Conservation (phyloP, 2,888 invertebrate genomes). For the Lottia gigantea region DNA sequence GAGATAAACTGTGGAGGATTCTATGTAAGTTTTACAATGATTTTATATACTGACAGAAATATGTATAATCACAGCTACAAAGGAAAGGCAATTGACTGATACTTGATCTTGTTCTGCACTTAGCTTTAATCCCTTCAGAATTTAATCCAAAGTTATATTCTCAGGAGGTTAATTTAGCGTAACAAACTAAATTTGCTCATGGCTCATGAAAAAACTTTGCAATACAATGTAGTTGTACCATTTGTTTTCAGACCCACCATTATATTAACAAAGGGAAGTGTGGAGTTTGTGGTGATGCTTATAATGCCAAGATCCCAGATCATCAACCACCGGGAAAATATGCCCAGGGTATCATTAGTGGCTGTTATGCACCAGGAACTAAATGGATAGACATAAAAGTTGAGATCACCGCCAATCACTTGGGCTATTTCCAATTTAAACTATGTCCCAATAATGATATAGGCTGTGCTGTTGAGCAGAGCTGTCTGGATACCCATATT, state of each 20-base stretch:
- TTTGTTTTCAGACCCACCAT: neutral
- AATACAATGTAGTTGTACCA: too few species aligned
- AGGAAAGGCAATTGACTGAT: too few species aligned
- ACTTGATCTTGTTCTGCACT: too few species aligned
- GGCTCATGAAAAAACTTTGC: too few species aligned
- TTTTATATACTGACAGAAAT: too few species aligned
- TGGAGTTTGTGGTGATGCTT: slow-evolving; percentile 1
- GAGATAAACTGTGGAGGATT: neutral
- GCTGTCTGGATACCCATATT: neutral
- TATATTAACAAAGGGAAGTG: neutral
- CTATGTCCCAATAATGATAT: neutral
- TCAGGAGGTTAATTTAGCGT: too few species aligned
- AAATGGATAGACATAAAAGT: neutral
- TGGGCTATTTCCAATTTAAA: slow-evolving; percentile 3
- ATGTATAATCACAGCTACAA: too few species aligned
- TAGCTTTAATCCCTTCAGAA: too few species aligned
- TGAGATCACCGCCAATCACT: neutral
- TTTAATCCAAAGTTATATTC: too few species aligned
- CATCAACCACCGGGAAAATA: slow-evolving; percentile 1
- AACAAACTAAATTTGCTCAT: too few species aligned
- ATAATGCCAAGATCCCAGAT: neutral
- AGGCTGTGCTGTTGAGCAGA: neutral
- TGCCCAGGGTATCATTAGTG: neutral
- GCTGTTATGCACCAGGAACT: neutral
- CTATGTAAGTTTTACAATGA: neutral